Evolutionary conservation across 2,888 invertebrate species (phyloP).

Genomic region (Metallyticus violacea): DNA sequence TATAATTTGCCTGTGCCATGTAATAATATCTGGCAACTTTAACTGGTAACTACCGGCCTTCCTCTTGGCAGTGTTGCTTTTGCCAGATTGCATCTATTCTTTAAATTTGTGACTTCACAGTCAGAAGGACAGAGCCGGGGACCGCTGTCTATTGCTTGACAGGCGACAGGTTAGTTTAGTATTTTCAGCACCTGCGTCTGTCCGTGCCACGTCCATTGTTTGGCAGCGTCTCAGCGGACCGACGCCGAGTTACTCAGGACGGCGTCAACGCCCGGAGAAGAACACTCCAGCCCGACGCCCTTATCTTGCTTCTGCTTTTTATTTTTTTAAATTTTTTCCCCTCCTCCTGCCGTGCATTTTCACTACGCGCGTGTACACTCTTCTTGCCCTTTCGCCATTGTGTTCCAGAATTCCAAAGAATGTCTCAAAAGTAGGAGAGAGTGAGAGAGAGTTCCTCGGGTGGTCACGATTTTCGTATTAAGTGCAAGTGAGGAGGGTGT

Average conservation of each 20-base stretch:
- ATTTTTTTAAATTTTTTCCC: background rate
- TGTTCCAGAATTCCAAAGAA: background rate
- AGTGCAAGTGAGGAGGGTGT: background rate
- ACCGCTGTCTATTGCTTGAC: no score
- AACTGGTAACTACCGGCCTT: no score
- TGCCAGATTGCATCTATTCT: no score
- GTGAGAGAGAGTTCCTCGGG: no score
- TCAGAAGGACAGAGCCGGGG: no score
- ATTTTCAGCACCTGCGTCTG: background rate
- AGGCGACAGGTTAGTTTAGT: no score
- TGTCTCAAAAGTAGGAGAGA: background rate
- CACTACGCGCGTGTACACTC: background rate
- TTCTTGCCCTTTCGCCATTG: background rate
- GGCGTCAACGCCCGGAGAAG: background rate
- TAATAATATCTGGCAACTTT: no score
- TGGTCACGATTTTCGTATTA: background rate
- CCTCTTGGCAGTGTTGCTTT: no score
- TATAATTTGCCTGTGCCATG: no score
- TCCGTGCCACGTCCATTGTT: background rate
- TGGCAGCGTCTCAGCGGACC: background rate
- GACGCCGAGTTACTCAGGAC: background rate
- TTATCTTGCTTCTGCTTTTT: background rate
- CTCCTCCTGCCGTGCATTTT: background rate
- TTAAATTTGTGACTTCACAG: no score
- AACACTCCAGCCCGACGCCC: background rate